These are phyloP conservation scores for Pseudobourletiella spinata DNA, from an alignment of 1,140 invertebrate species.

Conservation along the genomic window DNA sequence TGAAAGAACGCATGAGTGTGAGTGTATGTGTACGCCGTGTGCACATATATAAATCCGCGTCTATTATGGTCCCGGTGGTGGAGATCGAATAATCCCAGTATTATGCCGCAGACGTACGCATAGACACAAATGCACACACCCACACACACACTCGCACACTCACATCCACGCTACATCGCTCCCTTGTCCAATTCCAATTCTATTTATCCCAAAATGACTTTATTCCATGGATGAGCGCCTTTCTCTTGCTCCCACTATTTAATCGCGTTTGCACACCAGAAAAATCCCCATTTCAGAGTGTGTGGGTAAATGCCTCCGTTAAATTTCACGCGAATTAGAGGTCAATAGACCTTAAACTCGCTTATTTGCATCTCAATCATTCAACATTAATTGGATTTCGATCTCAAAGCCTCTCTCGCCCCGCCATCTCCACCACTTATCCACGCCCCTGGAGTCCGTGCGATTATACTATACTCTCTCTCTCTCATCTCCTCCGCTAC, in stretches of 20 bases:
- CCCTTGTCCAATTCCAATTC: slow-evolving; percentile 36
- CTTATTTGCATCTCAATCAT: slow-evolving; percentile 38
- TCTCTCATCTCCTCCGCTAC: neutral
- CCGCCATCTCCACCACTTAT: neutral
- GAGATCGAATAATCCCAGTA: slow-evolving; percentile 34
- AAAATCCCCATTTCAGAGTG: slow-evolving; percentile 34
- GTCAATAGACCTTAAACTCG: slow-evolving; percentile 37
- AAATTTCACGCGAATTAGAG: slow-evolving; percentile 37
- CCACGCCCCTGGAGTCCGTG: neutral
- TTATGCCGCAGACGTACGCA: slow-evolving; percentile 28
- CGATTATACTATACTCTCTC: neutral
- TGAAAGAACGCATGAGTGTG: neutral
- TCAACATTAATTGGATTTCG: slow-evolving; percentile 37
- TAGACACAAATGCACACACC: neutral
- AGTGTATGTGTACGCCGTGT: neutral
- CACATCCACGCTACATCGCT: slow-evolving; percentile 19
- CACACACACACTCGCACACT: too few relatives aligned
- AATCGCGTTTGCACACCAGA: slow-evolving; percentile 31
- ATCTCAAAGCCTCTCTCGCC: slow-evolving; percentile 12
- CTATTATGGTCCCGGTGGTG: slow-evolving; percentile 25
- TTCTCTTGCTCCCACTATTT: slow-evolving; percentile 28
- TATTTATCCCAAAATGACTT: slow-evolving; percentile 38
- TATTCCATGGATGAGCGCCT: slow-evolving; percentile 36
- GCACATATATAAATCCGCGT: slow-evolving; percentile 7
- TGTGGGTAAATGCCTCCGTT: slow-evolving; percentile 35